Conservation (phyloP, 2,797 vertebrate species). For the Acanthurus leucopareius region DNA sequence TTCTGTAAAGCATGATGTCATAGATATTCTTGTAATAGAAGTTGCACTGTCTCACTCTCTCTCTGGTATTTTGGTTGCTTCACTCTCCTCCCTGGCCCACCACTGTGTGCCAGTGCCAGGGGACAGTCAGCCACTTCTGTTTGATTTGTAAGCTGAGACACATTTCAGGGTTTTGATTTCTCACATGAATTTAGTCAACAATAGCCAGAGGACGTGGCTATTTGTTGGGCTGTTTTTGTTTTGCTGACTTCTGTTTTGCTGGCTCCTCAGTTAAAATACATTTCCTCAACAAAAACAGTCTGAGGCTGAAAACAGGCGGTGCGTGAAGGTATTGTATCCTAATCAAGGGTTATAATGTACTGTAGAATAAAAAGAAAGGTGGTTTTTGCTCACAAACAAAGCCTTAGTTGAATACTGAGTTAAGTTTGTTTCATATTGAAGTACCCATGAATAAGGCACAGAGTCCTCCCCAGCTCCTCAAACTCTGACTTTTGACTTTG, state of each 20-base stretch:
- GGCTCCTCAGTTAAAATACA: slow-evolving; percentile 34
- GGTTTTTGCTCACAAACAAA: background rate
- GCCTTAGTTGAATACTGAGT: background rate
- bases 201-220: slow-evolving; percentile 31
- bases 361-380: background rate
- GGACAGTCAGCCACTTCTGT: slow-evolving; percentile 40
- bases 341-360: background rate
- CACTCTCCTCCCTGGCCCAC: slow-evolving; percentile 11
- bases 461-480: background rate
- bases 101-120: slow-evolving; percentile 28
- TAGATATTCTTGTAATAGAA: slow-evolving; percentile 62
- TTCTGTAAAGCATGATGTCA: slow-evolving; percentile 77
- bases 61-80: slow-evolving; percentile 29
- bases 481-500: slow-evolving; percentile 10
- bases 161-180: slow-evolving; percentile 48
- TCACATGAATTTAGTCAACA: slow-evolving; percentile 33
- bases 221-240: slow-evolving; percentile 44
- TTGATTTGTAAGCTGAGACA: slow-evolving; percentile 40
- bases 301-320: slow-evolving; percentile 38
- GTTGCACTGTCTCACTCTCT: slow-evolving; percentile 14
- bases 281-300: slow-evolving; percentile 6
- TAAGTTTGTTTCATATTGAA: background rate
- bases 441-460: slow-evolving; percentile 4
- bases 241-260: slow-evolving; percentile 60
- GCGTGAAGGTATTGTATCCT: background rate